Conservation (phyloP, 2,113 vertebrate species). For the Numida meleagris region DNA sequence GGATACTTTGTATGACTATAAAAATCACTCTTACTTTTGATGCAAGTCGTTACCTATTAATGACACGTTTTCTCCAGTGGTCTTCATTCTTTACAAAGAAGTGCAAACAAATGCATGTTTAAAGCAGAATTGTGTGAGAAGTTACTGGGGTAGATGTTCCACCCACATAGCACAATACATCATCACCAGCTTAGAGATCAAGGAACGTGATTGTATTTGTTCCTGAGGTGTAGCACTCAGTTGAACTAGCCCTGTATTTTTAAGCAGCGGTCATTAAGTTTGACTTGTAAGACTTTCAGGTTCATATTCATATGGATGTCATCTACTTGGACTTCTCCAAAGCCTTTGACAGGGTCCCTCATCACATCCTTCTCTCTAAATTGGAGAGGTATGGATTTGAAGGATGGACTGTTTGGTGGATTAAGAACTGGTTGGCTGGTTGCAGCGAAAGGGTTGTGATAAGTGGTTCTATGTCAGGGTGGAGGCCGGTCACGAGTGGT, state of each 20-base stretch:
- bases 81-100: background rate
- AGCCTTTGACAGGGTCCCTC: too few species aligned
- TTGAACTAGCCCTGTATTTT: background rate
- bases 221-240: background rate
- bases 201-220: accelerated
- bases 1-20: background rate
- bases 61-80: background rate
- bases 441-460: too few species aligned
- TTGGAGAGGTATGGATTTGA: too few species aligned
- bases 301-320: too few species aligned
- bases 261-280: background rate
- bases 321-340: too few species aligned
- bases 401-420: too few species aligned
- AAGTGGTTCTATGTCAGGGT: too few species aligned
- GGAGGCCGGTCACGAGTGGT: too few species aligned
- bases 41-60: background rate
- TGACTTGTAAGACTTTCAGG: background rate
- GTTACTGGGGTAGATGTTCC: background rate
- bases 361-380: too few species aligned
- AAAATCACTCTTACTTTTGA: background rate
- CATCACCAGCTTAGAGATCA: background rate
- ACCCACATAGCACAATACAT: background rate
- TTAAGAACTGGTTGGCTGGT: too few species aligned
- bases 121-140: background rate
- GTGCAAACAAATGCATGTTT: accelerated